Evolutionary conservation across 1,140 invertebrate genomes (phyloP), one percentile per base, ranked within the genome.

Genomic region (Zaprionus taronus): DNA sequence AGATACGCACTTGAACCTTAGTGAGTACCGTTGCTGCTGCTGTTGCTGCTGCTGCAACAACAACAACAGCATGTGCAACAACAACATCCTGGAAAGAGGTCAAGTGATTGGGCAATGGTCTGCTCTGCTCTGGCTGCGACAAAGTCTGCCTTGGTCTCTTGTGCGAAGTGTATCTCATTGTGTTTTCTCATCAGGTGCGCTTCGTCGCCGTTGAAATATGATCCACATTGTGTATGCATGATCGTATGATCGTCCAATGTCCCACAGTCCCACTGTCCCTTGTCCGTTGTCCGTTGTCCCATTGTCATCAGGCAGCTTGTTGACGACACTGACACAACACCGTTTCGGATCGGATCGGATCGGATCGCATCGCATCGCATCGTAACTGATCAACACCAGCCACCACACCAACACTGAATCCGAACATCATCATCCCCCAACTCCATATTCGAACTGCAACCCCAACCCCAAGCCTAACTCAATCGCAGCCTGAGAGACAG

Each of bases 21-120:
- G 41, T 26, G 69, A 83, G 36, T 73, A 79, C 41, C 71, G 22
- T 34, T 78, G 24, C 28, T 51, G 53, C 22, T 65, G 73, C 64
- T 55, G 73, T 60, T 55, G 57, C 56, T 56, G 47, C 66, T 51
- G 41, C 26, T 7, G 6, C 26, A 28, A 28, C 63, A 44, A 15
- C 49, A 63, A 5, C 44, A 57, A 14, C 61, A 38, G 1, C 49
- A 70, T 24, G 62, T 63, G 5, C 64, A 80, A 79, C 83, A 89
- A 90, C 85, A 90, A 86, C 79, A 90, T 90, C 85, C 85, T 90
- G 85, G 85, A 90, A 90, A 90, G 86, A 90, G 85, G 85, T 90
- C 85, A 90, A 90, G 81, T 82, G 79, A 89, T 89, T 89, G 81
- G 72, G 77, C 85, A 86, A 86, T 83, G 66, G n/a, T 6, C n/a